These are phyloP conservation scores for Orthosia gothica DNA, from an alignment of 2,888 invertebrate genomes.

Conservation along the genomic window DNA sequence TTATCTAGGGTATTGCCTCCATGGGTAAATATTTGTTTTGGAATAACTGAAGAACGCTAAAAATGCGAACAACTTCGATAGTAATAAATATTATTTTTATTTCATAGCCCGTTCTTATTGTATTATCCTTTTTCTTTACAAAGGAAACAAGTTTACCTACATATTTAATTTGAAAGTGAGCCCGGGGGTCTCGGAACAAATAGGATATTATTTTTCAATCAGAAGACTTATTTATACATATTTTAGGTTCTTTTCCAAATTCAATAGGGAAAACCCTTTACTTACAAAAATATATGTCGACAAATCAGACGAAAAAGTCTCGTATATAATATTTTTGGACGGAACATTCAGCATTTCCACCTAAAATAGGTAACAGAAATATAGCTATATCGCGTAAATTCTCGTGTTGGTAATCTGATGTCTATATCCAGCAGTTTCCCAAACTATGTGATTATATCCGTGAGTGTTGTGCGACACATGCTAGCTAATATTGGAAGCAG, in stretches of 20 bases:
- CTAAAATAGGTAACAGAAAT: not conserved
- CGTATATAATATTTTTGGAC: not conserved
- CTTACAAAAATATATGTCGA: not conserved
- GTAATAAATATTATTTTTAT: slow-evolving; percentile 22
- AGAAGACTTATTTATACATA: not conserved
- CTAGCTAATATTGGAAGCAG: not conserved
- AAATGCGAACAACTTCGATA: slow-evolving; percentile 31
- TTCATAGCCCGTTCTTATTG: not conserved
- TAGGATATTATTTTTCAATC: slow-evolving; percentile 15
- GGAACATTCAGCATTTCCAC: not conserved
- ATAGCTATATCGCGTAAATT: not conserved
- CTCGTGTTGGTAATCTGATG: not conserved
- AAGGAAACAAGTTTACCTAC: slow-evolving; percentile 36
- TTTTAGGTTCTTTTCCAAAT: not conserved
- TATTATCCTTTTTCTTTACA: slow-evolving; percentile 14
- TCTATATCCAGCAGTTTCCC: not conserved
- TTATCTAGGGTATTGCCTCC: slow-evolving; percentile 7
- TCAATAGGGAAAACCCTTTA: not conserved
- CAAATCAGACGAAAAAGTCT: not conserved
- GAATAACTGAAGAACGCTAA: slow-evolving; percentile 40
- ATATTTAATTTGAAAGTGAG: slow-evolving; percentile 19
- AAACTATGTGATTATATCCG: too few species aligned
- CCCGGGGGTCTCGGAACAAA: not conserved
- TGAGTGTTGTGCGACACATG: not conserved
- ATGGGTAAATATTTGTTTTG: slow-evolving; percentile 53